Evolutionary conservation across 92 coral and sea anemone genomes (phyloP), one percentile per base, ranked within the genome.

Genomic region (Metridium senile): DNA sequence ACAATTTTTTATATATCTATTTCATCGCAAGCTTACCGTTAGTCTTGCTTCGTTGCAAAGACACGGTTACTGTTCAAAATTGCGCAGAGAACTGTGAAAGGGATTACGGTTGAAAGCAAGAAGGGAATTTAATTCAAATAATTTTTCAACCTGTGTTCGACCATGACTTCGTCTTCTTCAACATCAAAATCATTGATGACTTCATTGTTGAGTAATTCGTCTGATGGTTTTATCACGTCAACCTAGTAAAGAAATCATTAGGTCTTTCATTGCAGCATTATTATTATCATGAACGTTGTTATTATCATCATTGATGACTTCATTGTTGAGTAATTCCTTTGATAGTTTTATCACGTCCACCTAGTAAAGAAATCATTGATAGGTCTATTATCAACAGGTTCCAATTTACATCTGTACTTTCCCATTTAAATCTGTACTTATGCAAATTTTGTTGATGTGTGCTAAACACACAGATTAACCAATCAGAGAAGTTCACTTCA

Each of bases 141-240:
- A 2, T 27, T 8, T 26, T 26, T 32, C 19, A 21, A 94, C 99
- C 96, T 95, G 89, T 95, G 88, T 81, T 95, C 99, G 16, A 95
- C 84, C 81, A 92, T 80, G 61, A 95, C 73, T 59, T 95, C 99
- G 33, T 95, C 99, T 82, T 95, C 97, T 77, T 87, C 99, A 68
- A 95, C 77, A 78, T 95, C 99, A 92, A 95, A 95, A 66, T 95
- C 99, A 87, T 95, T 89, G 27, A 95, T 78, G 27, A 95, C 99
- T 82, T 92, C 88, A 85, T 88, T 87, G 66, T 93, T 93, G 23
- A 89, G 57, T 39, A 82, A 65, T 46, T 92, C 96, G 2, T 83
- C 93, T 2, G 97, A 87, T 7, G 99, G 94, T 54, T 89, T 71
- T 31, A 95, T 86, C 23, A 95, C 97, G 78, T 93, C 93, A 17